phyloP scores from a whole-genome alignment of 2,888 invertebrate species.

The Xylophagus ater region DNA sequence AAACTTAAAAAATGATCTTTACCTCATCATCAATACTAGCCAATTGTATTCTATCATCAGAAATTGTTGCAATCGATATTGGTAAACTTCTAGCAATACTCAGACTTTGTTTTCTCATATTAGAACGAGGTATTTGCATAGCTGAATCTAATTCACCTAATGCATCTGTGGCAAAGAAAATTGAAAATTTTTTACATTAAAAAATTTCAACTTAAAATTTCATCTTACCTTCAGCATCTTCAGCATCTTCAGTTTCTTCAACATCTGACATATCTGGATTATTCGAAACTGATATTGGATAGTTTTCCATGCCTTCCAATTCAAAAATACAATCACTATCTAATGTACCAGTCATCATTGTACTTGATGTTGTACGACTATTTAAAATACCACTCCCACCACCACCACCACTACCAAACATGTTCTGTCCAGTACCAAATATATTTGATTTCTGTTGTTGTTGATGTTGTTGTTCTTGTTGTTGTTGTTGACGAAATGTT shows the following conservation, averaged over 20 bases:
- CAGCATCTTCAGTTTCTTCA: slow-evolving; percentile 63
- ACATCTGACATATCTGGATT: slow-evolving; percentile 43
- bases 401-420: slow-evolving; percentile 15
- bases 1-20: not conserved
- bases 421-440: slow-evolving; percentile 18
- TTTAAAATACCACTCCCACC: slow-evolving; percentile 19
- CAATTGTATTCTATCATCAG: not conserved
- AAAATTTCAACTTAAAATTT: too few relatives aligned
- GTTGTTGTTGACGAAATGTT: slow-evolving; percentile 33
- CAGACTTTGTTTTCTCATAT: slow-evolving; percentile 13
- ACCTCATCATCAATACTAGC: slow-evolving; percentile 20
- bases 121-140: slow-evolving; percentile 27
- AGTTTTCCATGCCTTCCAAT: slow-evolving; percentile 50
- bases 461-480: slow-evolving; percentile 14
- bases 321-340: slow-evolving; percentile 67
- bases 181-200: slow-evolving; percentile 1
- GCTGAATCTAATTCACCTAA: slow-evolving; percentile 31
- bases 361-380: too few relatives aligned
- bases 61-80: slow-evolving; percentile 54
- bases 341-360: slow-evolving; percentile 28
- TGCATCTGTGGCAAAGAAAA: slow-evolving; percentile 26
- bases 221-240: slow-evolving; percentile 64
- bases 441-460: slow-evolving; percentile 11
- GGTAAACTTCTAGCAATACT: slow-evolving; percentile 65
- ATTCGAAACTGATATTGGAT: slow-evolving; percentile 10